Percentiles rank a stretch among this genome's conserved stretches.
phyloP scores from a whole-genome alignment of 1,140 invertebrate species.

The Apocrypta bakeri region DNA sequence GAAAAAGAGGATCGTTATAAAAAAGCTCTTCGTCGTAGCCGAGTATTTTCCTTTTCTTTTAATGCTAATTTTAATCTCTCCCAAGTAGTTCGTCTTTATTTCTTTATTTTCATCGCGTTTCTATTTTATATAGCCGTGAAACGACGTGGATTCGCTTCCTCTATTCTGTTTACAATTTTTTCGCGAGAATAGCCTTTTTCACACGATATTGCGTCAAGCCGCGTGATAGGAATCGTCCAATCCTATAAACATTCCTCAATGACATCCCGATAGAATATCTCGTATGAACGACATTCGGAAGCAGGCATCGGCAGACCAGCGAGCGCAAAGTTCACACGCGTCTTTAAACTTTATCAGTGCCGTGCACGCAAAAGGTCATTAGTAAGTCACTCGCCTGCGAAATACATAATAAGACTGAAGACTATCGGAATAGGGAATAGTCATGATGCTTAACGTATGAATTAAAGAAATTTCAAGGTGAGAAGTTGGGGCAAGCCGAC shows the following conservation, averaged over 20 bases:
- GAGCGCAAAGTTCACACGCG: conserved; percentile 3
- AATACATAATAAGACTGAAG: neutral
- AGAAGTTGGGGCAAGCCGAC: neutral
- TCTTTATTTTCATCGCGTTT: neutral
- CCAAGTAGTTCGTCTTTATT: conserved; percentile 30
- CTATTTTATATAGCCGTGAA: conserved; percentile 8
- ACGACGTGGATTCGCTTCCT: neutral
- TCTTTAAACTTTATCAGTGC: neutral
- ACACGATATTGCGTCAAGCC: neutral
- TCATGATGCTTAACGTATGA: neutral
- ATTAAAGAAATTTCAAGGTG: conserved; percentile 19
- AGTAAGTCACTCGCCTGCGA: neutral
- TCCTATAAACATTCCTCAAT: neutral
- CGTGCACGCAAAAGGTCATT: conserved; percentile 25
- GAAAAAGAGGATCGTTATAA: conserved; percentile 12
- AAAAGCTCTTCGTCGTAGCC: neutral
- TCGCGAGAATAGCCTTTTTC: too few species aligned
- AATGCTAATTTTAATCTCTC: conserved; percentile 34
- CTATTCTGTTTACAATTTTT: neutral
- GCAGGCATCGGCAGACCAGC: neutral
- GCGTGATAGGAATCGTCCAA: neutral
- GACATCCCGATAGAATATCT: too few species aligned
- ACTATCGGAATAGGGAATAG: conserved; percentile 17
- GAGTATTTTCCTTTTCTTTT: neutral
- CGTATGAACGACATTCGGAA: neutral